Conservation (phyloP, 2,113 vertebrate species). For the Protobothrops flavoviridis region DNA sequence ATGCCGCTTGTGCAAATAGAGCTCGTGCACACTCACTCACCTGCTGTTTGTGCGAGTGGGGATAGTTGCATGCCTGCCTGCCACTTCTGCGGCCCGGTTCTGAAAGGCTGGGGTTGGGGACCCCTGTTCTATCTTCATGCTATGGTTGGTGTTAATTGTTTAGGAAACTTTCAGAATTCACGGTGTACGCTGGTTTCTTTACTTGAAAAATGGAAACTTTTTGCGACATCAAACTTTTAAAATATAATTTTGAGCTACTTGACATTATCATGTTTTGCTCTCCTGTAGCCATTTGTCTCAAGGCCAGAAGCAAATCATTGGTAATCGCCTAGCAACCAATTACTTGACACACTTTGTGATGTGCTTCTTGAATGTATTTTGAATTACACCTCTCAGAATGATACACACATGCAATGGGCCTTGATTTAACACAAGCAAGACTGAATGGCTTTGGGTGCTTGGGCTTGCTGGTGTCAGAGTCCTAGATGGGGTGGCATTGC, state of each 20-base stretch:
- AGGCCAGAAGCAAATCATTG: background rate
- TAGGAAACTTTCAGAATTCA: background rate
- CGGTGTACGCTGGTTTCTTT: no score
- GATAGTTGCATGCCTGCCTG: background rate
- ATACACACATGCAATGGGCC: background rate
- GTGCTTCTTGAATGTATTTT: background rate
- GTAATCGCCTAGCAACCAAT: background rate
- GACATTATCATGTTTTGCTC: background rate
- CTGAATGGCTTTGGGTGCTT: background rate
- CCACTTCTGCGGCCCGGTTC: background rate
- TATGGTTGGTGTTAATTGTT: background rate
- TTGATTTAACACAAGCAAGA: background rate
- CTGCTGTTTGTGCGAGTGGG: background rate
- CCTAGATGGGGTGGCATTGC: background rate
- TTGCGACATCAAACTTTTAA: background rate
- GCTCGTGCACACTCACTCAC: background rate
- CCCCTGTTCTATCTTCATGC: background rate
- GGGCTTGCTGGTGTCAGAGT: background rate
- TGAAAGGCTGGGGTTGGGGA: background rate
- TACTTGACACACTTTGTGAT: background rate
- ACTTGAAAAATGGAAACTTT: background rate
- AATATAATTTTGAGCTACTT: background rate
- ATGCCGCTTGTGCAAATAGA: background rate
- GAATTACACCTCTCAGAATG: background rate
- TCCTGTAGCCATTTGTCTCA: background rate